Evolutionary conservation across 1,140 invertebrate genomes (phyloP), one percentile per base, ranked within the genome.

Genomic region (Cardiocondyla obscurior): DNA sequence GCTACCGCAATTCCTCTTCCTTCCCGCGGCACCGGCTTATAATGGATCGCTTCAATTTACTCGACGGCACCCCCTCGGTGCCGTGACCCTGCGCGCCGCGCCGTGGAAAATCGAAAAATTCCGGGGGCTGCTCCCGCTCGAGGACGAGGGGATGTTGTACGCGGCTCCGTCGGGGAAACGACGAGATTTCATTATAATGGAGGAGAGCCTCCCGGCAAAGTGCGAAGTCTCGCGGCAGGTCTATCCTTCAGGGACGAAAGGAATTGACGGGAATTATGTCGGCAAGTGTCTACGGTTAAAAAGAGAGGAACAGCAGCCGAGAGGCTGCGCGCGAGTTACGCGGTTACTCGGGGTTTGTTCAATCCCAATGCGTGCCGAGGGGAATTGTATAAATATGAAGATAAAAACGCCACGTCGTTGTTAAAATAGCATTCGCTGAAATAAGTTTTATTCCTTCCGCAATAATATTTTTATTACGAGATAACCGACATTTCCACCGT

Each of bases 41-140:
- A 90, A 90, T 90, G 86, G 89, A 90, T 90, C 88, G 89, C 86
- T 89, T 90, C 89, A 90, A 90, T 90, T 90, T 90, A 90, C 89
- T 88, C 88, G 86, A 81, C 84, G 82, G 81, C 83, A 46, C 57
- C 42, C 69, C 57, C 42, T 46, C 51, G 84, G 73, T 64, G 49
- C 76, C 70, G 36, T 33, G 36, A 81, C 69, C 62, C 72, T 74
- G 64, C 62, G 53, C 74, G 82, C 58, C 28, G 69, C 60, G 77
- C 55, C 44, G 60, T 51, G 74, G 70, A 84, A 88, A 82, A 89
- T 89, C 85, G 88, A 88, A 87, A 89, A 89, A 87, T 89, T 85
- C 46, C 60, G 49, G 14, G 67, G 36, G 67, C 42, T 72, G 77
- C 42, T 81, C n/a, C 46, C 22, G 36, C 46, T 6, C 19, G 33